These are phyloP conservation scores for Actinostola sp. DNA, from an alignment of 92 coral and sea anemone genomes.

Conservation along the genomic window DNA sequence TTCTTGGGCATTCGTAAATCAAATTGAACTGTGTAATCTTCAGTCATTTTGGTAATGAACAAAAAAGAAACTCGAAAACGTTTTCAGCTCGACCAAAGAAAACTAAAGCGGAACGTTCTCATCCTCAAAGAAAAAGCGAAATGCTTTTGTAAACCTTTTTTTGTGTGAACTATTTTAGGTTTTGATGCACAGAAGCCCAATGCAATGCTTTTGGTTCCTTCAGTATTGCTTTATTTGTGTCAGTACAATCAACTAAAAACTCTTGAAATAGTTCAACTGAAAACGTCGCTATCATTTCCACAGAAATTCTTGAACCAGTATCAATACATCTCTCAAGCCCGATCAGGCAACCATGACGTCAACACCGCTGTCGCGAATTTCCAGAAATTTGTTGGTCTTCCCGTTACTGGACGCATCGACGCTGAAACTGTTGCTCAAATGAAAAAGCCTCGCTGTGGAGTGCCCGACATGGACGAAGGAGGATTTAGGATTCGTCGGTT, in stretches of 20 bases:
- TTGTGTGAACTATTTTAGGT: too few species aligned
- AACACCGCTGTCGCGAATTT: slow-evolving; percentile 50
- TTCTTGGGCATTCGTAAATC: too few species aligned
- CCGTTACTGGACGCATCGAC: slow-evolving; percentile 70
- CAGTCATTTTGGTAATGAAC: too few species aligned
- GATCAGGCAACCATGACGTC: slow-evolving; percentile 83
- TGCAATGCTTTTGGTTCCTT: too few species aligned
- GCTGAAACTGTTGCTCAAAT: slow-evolving; percentile 59
- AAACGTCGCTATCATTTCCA: neutral
- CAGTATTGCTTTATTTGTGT: neutral
- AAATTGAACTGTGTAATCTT: too few species aligned
- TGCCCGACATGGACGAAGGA: slow-evolving; percentile 65
- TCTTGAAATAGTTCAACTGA: neutral
- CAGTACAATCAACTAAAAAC: neutral
- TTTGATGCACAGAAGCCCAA: too few species aligned
- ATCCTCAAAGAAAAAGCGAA: too few species aligned
- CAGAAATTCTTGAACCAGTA: slow-evolving; percentile 66
- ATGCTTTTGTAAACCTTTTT: too few species aligned
- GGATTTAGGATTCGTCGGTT: slow-evolving; percentile 53
- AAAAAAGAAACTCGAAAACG: too few species aligned
- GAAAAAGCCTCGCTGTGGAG: slow-evolving; percentile 73
- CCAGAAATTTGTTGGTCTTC: slow-evolving; percentile 71
- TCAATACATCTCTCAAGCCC: slow-evolving; percentile 67
- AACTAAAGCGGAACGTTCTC: too few species aligned
- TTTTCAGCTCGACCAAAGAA: too few species aligned